Percentiles rank a stretch among this genome's conserved stretches.
These are phyloP conservation scores for Albula goreensis DNA, from an alignment of 2,113 vertebrate genomes.

Conservation along the genomic window DNA sequence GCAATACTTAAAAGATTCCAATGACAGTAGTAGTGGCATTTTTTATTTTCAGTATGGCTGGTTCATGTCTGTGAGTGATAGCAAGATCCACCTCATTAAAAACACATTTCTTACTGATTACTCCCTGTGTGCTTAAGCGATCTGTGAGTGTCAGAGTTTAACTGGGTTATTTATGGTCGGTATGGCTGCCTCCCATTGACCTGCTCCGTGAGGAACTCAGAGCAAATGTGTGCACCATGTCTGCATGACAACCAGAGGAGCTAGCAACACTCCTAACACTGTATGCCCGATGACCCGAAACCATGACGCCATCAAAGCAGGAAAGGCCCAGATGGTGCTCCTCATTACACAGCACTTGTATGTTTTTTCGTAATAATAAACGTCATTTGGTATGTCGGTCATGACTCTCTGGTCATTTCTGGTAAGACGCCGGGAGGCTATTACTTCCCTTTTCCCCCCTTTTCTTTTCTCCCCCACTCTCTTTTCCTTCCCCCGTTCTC, in stretches of 20 bases:
- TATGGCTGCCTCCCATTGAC: neutral
- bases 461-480: neutral
- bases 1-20: neutral
- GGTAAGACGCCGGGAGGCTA: neutral
- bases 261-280: conserved; percentile 22
- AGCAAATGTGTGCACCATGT: neutral
- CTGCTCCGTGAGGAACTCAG: neutral
- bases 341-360: conserved; percentile 18
- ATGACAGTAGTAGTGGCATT: neutral
- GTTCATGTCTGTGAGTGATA: neutral
- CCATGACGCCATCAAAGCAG: conserved; percentile 19
- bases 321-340: conserved; percentile 9
- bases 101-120: neutral
- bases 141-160: conserved; percentile 17
- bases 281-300: conserved; percentile 27
- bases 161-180: neutral
- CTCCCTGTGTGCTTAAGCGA: neutral
- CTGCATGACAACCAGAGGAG: neutral
- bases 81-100: neutral
- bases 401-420: neutral
- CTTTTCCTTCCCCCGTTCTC: neutral
- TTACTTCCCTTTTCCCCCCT: neutral
- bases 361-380: neutral
- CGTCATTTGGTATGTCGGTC: neutral
- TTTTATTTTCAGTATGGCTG: neutral